Base-by-base conservation (phyloP, 1,140 invertebrate genomes). In the Drosophila arizonae region DNA sequence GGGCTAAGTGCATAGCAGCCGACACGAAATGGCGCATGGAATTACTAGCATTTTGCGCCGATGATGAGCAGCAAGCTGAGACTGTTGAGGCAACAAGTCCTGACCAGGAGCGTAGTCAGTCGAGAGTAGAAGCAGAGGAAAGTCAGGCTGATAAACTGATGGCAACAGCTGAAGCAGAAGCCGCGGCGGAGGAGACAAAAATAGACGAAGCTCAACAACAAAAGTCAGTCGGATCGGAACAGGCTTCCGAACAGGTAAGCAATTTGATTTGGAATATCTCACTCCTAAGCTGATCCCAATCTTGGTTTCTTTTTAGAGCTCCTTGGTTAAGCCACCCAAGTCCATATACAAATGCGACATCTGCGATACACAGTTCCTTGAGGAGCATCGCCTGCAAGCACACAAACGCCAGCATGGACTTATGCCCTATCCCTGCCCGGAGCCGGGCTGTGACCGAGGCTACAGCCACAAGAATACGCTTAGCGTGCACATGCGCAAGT, bases 381-480 rank as follows among this genome's bases (percentile, higher is more conserved):
- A 55, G 11, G 46, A 76, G 41, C 69, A 84, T 33, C 65, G 72
- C 1, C 67, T 81, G 21, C 50, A 62, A 4, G 78, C 76, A 0
- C 81, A 84, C 28, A 84, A 78, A 28, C 76, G 76, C 2, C 56
- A 52, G 26, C 81, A 84, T 28, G 81, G 79, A 2, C 48, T 70
- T 4, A 68, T 74, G 28, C 76, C 81, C 2, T 85, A 81, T 45
- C 73, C 73, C 11, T 85, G 81, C 50, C 48, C 72, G 0, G 67
- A 64, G 9, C 68, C 66, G 0, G 72, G 67, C 8, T 85, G 79
- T 41, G 62, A 69, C 8, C 72, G 69, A 9, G 61, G 71, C 3
- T 84, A 81, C 24, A 79, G 80, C 48, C 70, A 81, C 57, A 81
- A 81, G 52, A 69, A 74, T 11, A 79, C 79, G 0, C 48, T 81